Percentiles rank a stretch among this genome's conserved stretches.
Evolutionary conservation across 2,113 vertebrate genomes (phyloP).

Genomic region (Neolamprologus fasciatus): DNA sequence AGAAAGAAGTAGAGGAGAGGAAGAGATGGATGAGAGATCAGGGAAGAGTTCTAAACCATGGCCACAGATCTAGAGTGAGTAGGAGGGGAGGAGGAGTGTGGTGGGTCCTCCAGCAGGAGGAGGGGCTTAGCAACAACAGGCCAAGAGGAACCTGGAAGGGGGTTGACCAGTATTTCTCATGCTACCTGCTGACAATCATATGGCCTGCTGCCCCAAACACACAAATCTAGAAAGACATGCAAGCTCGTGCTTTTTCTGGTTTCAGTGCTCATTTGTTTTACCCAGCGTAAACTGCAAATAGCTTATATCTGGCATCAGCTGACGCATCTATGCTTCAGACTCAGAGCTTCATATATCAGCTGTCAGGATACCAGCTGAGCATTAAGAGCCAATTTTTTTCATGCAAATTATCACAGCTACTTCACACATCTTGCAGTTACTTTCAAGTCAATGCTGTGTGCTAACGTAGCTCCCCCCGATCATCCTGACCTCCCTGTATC

Average conservation of each 20-base stretch:
- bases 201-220: neutral
- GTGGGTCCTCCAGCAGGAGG: neutral
- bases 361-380: neutral
- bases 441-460: neutral
- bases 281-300: neutral
- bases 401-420: neutral
- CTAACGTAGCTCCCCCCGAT: neutral
- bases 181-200: neutral
- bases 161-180: neutral
- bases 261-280: neutral
- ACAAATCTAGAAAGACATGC: neutral
- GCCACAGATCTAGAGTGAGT: constrained; percentile 8
- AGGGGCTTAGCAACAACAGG: constrained; percentile 30
- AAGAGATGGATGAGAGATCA: constrained; percentile 22
- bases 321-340: neutral
- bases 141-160: neutral
- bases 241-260: neutral
- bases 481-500: neutral
- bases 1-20: neutral
- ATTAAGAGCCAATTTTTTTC: neutral
- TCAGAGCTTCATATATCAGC: neutral
- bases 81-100: neutral
- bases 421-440: neutral
- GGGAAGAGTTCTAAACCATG: constrained; percentile 12
- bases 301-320: neutral